Percentiles rank a stretch among this genome's conserved stretches.
phyloP scores from a whole-genome alignment of 2,797 vertebrate genomes.

The Lateolabrax maculatus region DNA sequence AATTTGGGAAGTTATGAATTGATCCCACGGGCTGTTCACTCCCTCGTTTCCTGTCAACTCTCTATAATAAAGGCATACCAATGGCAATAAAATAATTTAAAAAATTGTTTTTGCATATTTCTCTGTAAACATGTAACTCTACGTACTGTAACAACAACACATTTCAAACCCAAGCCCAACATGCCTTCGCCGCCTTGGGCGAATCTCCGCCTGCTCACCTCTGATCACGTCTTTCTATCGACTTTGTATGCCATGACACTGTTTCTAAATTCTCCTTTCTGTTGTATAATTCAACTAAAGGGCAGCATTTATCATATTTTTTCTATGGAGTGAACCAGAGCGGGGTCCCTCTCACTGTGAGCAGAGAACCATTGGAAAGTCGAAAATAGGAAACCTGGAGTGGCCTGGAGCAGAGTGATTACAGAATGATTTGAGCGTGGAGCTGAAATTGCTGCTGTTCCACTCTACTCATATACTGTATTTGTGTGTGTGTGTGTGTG shows the following conservation, averaged over 20 bases:
- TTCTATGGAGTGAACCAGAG: constrained; percentile 36
- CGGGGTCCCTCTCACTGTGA: constrained; percentile 32
- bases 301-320: constrained; percentile 49
- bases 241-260: background rate
- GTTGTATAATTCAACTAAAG: constrained; percentile 55
- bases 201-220: background rate
- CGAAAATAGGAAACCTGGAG: constrained; percentile 66
- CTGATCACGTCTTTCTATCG: background rate
- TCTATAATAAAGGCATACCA: background rate
- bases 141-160: constrained; percentile 29
- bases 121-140: background rate
- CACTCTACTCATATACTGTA: constrained; percentile 18
- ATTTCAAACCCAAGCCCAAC: background rate
- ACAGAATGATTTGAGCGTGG: constrained; percentile 64
- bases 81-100: background rate
- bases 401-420: constrained; percentile 69
- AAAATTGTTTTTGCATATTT: background rate
- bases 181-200: background rate
- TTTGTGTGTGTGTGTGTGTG: constrained; percentile 20
- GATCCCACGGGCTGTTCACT: background rate
- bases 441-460: constrained; percentile 62
- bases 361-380: constrained; percentile 39
- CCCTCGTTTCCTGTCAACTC: background rate
- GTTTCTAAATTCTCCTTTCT: constrained; percentile 20
- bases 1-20: constrained; percentile 20